A percentile compares a stretch with the other conserved stretches of the same genome.
Conservation (phyloP, 2,113 vertebrate genomes). For the Phalacrocorax pelagicus region DNA sequence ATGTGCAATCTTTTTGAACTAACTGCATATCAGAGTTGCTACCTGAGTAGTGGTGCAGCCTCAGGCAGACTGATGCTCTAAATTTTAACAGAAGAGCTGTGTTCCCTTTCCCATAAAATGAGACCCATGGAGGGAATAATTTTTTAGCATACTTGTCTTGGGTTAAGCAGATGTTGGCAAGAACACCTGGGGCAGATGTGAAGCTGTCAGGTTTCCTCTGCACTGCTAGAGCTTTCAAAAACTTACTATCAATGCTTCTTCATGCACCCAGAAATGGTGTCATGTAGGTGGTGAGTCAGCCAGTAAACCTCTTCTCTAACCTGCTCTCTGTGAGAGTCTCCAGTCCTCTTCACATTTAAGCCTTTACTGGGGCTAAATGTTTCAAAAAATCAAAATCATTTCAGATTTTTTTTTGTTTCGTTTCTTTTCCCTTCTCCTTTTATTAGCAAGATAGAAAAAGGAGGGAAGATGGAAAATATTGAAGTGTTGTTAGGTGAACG, state of each 20-base stretch:
- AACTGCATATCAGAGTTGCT: neutral
- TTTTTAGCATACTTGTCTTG: neutral
- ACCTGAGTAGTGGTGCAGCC: neutral
- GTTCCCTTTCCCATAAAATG: neutral
- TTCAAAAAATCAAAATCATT: neutral
- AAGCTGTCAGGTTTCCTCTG: neutral
- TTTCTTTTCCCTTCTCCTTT: neutral
- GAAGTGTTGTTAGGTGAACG: neutral
- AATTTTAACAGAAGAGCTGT: neutral
- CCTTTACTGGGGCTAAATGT: neutral
- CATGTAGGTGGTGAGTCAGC: neutral
- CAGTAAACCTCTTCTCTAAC: neutral
- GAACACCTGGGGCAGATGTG: neutral
- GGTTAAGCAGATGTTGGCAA: neutral
- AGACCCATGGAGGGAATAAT: neutral
- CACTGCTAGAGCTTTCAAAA: neutral
- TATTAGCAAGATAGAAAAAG: neutral
- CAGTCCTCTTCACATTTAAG: neutral
- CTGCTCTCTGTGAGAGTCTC: neutral
- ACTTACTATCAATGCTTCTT: neutral
- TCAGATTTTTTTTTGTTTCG: neutral
- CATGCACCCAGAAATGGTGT: neutral
- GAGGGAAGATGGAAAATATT: neutral
- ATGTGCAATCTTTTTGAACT: neutral
- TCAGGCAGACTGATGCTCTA: neutral